These are phyloP conservation scores for Enteromius afrohamiltoni DNA, from an alignment of 2,797 vertebrate genomes.

Conservation along the genomic window DNA sequence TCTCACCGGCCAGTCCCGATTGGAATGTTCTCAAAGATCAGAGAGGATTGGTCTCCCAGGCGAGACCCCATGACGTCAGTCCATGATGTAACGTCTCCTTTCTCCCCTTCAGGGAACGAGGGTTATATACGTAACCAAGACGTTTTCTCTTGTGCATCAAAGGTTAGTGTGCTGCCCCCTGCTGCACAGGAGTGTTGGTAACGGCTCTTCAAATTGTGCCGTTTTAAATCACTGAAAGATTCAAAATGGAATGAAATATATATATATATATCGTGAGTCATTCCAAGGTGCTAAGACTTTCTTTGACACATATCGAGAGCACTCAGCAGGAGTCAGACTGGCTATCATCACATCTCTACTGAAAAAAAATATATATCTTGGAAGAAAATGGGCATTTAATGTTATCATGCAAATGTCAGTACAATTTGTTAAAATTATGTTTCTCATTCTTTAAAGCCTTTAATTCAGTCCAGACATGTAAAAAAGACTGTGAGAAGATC, in stretches of 20 bases:
- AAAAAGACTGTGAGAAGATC: background rate
- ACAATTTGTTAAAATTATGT: background rate
- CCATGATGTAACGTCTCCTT: too few relatives aligned
- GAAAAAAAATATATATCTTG: background rate
- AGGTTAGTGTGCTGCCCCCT: background rate
- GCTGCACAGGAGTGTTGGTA: background rate
- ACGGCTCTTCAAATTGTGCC: background rate
- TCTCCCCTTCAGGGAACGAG: too few relatives aligned
- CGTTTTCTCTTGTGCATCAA: background rate
- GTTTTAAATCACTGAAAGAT: background rate
- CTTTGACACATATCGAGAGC: background rate
- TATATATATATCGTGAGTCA: background rate
- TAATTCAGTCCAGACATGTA: background rate
- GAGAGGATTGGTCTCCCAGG: too few relatives aligned
- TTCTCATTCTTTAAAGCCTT: background rate
- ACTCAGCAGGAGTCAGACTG: slow-evolving; percentile 26
- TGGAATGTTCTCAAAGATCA: too few relatives aligned
- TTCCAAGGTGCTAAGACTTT: slow-evolving; percentile 19
- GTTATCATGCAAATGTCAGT: background rate
- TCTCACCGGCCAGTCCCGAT: too few relatives aligned
- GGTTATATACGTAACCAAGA: too few relatives aligned
- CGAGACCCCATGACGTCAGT: too few relatives aligned
- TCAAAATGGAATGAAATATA: background rate
- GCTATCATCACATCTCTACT: slow-evolving; percentile 6
- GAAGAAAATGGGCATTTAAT: background rate